Conservation (phyloP, 2,797 vertebrate genomes). For the Astyanax mexicanus region DNA sequence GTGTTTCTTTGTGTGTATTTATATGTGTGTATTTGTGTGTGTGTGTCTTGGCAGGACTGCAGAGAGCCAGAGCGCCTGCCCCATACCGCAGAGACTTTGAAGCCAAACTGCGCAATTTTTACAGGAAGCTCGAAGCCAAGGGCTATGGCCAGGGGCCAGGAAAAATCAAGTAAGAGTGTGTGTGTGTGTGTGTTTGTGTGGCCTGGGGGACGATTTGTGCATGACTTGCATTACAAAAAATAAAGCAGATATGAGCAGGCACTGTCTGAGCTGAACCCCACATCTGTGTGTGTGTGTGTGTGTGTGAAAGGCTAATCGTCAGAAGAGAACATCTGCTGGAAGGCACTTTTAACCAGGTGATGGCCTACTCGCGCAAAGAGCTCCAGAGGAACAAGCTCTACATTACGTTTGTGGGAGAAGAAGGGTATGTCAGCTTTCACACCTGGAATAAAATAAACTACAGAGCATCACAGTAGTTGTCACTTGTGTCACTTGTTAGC, state of each 20-base stretch:
- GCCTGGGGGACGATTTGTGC: not conserved
- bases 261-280: not conserved
- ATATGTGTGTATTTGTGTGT: conserved; percentile 42
- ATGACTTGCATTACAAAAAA: not conserved
- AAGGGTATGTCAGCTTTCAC: conserved; percentile 83
- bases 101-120: conserved; percentile 97
- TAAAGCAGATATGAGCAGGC: not conserved
- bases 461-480: too few relatives aligned
- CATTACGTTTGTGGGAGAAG: conserved; percentile 94
- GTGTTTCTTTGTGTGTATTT: not conserved
- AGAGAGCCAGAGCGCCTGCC: conserved; percentile 93
- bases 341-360: conserved; percentile 97
- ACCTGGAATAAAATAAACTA: not conserved
- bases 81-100: conserved; percentile 98
- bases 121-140: conserved; percentile 97
- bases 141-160: conserved; percentile 97
- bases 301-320: conserved; percentile 86
- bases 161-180: conserved; percentile 94
- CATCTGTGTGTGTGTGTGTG: conserved; percentile 1
- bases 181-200: conserved; percentile 44
- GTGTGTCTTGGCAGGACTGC: conserved; percentile 75
- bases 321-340: conserved; percentile 93
- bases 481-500: too few relatives aligned
- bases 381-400: conserved; percentile 98
- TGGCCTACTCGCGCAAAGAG: conserved; percentile 97